These are phyloP conservation scores for Pegoplata infirma DNA, from an alignment of 2,888 invertebrate species.

Conservation along the genomic window DNA sequence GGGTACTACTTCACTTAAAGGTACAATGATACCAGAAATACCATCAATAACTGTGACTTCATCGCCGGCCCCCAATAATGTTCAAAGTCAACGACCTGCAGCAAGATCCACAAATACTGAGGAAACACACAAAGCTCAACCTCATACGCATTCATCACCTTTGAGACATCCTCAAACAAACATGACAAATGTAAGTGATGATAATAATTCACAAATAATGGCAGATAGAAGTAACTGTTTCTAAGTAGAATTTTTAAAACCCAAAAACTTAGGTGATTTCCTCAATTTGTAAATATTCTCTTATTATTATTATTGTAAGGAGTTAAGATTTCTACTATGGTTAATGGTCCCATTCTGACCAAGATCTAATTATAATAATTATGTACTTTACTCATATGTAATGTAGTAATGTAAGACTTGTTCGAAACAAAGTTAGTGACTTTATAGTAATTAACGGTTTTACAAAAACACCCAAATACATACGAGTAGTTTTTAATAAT, in stretches of 20 bases:
- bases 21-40: slow-evolving; percentile 68
- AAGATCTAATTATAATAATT: no score
- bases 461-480: slow-evolving; percentile 48
- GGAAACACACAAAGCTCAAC: slow-evolving; percentile 3
- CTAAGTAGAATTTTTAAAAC: slow-evolving; percentile 31
- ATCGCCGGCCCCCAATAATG: slow-evolving; percentile 69
- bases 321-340: not conserved
- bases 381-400: slow-evolving; percentile 35
- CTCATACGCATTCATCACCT: slow-evolving; percentile 36
- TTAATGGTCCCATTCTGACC: not conserved
- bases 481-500: slow-evolving; percentile 43
- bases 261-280: slow-evolving; percentile 18
- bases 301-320: not conserved
- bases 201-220: slow-evolving; percentile 7
- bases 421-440: slow-evolving; percentile 61
- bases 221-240: slow-evolving; percentile 52
- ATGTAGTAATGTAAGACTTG: slow-evolving; percentile 54
- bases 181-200: not conserved
- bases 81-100: slow-evolving; percentile 66
- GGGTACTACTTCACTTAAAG: slow-evolving; percentile 63
- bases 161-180: slow-evolving; percentile 18
- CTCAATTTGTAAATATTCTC: slow-evolving; percentile 27
- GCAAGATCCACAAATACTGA: slow-evolving; percentile 65
- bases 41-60: slow-evolving; percentile 73
- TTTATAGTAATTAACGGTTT: slow-evolving; percentile 59